phyloP scores from a whole-genome alignment of 2,797 vertebrate species.

The Perodicticus potto region DNA sequence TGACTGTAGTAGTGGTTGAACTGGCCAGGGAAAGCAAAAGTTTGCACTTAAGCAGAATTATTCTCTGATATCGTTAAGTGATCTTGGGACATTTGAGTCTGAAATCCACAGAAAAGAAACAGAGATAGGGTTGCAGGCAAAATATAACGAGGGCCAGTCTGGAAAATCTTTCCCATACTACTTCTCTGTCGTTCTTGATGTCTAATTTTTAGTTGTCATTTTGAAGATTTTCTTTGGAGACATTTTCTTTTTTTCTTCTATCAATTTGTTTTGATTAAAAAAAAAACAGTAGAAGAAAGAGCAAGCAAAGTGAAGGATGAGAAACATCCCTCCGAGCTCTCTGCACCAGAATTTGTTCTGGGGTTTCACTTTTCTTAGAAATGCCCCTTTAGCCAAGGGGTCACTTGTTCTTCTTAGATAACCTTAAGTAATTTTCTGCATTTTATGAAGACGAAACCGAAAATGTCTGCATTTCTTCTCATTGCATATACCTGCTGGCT shows the following conservation, averaged over 20 bases:
- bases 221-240: conserved; percentile 17
- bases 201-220: neutral
- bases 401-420: conserved; percentile 24
- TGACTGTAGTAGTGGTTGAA: neutral
- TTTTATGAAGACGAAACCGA: conserved; percentile 25
- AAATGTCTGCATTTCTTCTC: conserved; percentile 27
- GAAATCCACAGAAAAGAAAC: neutral
- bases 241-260: neutral
- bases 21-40: neutral
- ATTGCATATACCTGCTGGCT: neutral
- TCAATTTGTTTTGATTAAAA: neutral
- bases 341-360: conserved; percentile 38
- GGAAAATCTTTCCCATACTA: neutral
- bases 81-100: neutral
- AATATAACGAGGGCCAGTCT: neutral
- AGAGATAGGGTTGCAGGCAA: neutral
- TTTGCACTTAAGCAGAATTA: neutral
- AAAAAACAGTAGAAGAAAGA: neutral
- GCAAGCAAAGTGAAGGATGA: conserved; percentile 48
- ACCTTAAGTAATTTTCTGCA: conserved; percentile 25
- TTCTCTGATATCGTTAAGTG: neutral
- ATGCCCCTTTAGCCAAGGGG: neutral
- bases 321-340: neutral
- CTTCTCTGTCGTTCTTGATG: neutral
- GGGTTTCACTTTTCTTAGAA: conserved; percentile 45